These are phyloP conservation scores for Mastomys coucha DNA, from an alignment of 2,113 vertebrate genomes.

Conservation along the genomic window DNA sequence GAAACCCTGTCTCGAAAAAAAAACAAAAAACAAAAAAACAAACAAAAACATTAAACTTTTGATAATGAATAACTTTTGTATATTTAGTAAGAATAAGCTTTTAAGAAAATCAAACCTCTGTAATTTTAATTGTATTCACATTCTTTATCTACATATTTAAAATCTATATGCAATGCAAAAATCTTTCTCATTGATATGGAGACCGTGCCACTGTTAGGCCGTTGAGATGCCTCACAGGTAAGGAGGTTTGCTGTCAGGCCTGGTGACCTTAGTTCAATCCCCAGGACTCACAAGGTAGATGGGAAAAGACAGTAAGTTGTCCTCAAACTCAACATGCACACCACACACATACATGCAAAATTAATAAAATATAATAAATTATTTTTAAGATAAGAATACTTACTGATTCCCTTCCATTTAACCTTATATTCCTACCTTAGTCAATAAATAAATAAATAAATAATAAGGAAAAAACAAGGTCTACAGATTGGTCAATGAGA, in stretches of 20 bases:
- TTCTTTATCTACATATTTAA: background rate
- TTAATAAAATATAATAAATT: background rate
- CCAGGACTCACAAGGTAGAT: background rate
- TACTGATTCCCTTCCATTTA: background rate
- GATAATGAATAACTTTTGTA: background rate
- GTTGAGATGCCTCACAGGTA: no score
- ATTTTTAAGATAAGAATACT: background rate
- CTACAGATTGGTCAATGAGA: slow-evolving; percentile 30
- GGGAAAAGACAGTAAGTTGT: background rate
- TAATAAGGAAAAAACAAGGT: background rate
- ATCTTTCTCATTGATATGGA: background rate
- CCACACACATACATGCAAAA: background rate
- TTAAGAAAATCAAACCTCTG: slow-evolving; percentile 1
- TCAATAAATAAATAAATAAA: background rate
- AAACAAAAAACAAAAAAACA: no score
- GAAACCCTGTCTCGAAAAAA: no score
- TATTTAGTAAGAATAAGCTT: background rate
- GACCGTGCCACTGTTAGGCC: background rate
- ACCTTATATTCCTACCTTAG: background rate
- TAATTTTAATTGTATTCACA: slow-evolving; percentile 27
- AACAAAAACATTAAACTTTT: background rate
- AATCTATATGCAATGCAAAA: background rate
- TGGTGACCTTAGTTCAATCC: background rate
- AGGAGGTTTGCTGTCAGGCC: no score
- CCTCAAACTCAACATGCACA: background rate